phyloP scores from a whole-genome alignment of 2,113 vertebrate genomes.

The Peromyscus californicus region DNA sequence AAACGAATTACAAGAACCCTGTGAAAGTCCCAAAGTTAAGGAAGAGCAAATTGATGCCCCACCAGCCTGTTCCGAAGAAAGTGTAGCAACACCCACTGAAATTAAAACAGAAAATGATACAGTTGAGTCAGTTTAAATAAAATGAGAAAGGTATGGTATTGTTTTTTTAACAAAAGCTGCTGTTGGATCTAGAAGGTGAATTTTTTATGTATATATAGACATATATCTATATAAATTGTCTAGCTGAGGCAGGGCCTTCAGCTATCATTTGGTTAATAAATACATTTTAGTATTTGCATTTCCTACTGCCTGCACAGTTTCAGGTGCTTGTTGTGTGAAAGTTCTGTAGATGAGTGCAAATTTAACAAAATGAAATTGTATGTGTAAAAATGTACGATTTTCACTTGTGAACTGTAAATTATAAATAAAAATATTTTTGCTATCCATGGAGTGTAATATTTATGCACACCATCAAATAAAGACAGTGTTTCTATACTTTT shows the following conservation, averaged over 20 bases:
- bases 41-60: constrained; percentile 90
- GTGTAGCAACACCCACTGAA: constrained; percentile 86
- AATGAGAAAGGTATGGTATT: constrained; percentile 83
- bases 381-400: constrained; percentile 92
- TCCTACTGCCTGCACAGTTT: constrained; percentile 93
- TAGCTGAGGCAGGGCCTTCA: constrained; percentile 92
- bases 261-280: constrained; percentile 93
- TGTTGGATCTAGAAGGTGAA: constrained; percentile 86
- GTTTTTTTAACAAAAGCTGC: constrained; percentile 87
- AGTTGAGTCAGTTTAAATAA: constrained; percentile 87
- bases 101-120: constrained; percentile 89
- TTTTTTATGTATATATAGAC: constrained; percentile 89
- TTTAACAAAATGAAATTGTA: constrained; percentile 89
- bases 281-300: constrained; percentile 99
- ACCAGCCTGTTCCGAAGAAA: constrained; percentile 87
- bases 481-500: constrained; percentile 89
- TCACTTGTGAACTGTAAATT: constrained; percentile 95
- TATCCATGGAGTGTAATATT: constrained; percentile 96
- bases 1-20: constrained; percentile 89
- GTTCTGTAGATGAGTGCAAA: constrained; percentile 91
- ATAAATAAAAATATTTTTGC: constrained; percentile 99
- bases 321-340: constrained; percentile 94
- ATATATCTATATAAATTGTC: constrained; percentile 88
- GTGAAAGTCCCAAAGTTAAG: constrained; percentile 89
- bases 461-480: constrained; percentile 92